Base-by-base conservation (phyloP, 1,140 invertebrate species). In the Drosophila serrata region DNA sequence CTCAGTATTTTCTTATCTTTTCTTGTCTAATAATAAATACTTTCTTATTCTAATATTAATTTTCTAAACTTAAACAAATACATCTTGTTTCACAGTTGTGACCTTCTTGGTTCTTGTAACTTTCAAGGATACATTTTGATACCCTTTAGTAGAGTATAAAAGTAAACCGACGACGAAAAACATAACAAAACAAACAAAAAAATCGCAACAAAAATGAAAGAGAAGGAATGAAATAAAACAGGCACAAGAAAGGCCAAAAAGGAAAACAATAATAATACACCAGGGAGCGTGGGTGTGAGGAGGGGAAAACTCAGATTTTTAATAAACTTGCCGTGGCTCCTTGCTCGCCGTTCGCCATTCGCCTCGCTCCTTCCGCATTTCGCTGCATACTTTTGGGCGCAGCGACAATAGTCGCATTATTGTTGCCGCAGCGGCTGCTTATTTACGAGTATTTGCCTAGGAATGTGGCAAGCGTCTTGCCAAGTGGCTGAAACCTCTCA, bases 381-480 rank as follows among this genome's bases (percentile, higher is more conserved):
- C 59, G 65, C 78, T 82, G 75, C 82, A 79, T 68, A 72, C 59
- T 81, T 79, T 58, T 48, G 76, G 79, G 76, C 55, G 67, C 80
- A 73, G 65, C 70, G 61, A 62, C 80, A 74, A 82, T 57, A 49
- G 49, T 70, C 31, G 39, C 39, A 53, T 81, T 60, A 70, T 75
- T 69, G 49, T 64, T 77, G 64, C 45, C 64, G 45, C 58, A 51
- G 49, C 42, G 31, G 43, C 31, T 87, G 67, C 68, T 82, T 86
- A 87, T 90, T 80, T 84, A 90, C 70, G 84, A 84, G 76, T 69
- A 88, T 88, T 88, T 88, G 82, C 80, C 63, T 77, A 64, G 57
- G 63, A 88, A 84, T 87, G 84, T 88, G 75, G 81, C 80, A 72
- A 87, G 67, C 62, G 65, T 81, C 82, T 67, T 88, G 84, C 81